Base-by-base conservation (phyloP, 2,888 invertebrate genomes). In the Allophyes oxyacanthae region DNA sequence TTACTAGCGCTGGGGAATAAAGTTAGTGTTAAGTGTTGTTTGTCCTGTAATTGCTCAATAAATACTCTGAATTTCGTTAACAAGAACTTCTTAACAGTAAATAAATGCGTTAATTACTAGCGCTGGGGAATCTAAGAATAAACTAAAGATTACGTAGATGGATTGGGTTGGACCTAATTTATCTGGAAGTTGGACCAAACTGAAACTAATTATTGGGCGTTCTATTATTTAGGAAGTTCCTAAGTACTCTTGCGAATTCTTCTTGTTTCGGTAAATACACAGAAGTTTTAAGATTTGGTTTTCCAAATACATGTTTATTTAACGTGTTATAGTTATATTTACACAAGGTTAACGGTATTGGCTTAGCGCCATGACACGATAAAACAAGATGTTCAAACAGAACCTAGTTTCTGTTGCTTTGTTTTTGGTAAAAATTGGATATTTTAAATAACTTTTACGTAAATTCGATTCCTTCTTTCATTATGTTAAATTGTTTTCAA, bases 101-200 rank as follows among this genome's bases (percentile, higher is more conserved):
- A 42, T 34, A n/a, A 34, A 48, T 20, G 15, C 6, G 5, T 45
- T 68, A 44, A 44, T 51, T 40, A 26, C 28, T 28, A 25, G 4
- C 25, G 25, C 25, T 25, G 25, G 13, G n/a, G 11, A 40, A 11
- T 34, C 25, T 13, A 45, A 33, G 20, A 41, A 48, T 20, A 45
- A 4, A 28, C 15, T 25, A 20, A 20, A 20, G 32, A 9, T 7
- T 44, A 11, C 9, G 2, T 10, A 30, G 36, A 30, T 14, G 9
- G 2, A 20, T 41, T 37, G 9, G 37, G 9, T 41, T 37, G 9
- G 37, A 7, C 3, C 20, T 15, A 37, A 25, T 45, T 13, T 28
- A 20, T 28, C 8, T 14, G 3, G 9, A 68, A 63, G 44, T 69
- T 63, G 8, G 6, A 25, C 7, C 57, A 34, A 57, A 56, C 51